Evolutionary conservation across 1,140 invertebrate species (phyloP).

Genomic region (Hyposmocoma kahamanoa): DNA sequence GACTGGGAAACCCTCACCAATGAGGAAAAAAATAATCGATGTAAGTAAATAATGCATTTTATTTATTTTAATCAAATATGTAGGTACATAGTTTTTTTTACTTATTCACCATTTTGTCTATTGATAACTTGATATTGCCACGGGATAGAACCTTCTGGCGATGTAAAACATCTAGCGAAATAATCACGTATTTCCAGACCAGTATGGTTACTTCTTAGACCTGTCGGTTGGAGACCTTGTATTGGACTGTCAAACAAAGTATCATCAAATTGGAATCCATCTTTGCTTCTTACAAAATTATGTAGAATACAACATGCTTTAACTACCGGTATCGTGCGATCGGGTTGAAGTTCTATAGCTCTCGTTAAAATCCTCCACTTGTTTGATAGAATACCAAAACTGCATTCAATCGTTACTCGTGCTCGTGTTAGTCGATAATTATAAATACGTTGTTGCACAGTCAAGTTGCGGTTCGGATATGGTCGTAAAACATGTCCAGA

Average conservation of each 20-base stretch:
- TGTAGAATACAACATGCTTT: too few species aligned
- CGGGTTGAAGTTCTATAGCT: too few species aligned
- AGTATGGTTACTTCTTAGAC: background rate
- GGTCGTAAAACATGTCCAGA: too few species aligned
- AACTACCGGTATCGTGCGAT: too few species aligned
- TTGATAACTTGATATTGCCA: conserved; percentile 5
- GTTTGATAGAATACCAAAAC: too few species aligned
- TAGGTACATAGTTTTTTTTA: too few species aligned
- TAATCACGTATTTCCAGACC: conserved; percentile 1
- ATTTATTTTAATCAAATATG: conserved; percentile 4
- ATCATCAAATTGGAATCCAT: conserved; percentile 2
- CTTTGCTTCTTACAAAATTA: background rate
- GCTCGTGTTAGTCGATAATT: too few species aligned
- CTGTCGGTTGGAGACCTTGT: background rate
- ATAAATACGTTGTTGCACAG: too few species aligned
- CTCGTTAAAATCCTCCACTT: too few species aligned
- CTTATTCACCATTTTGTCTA: background rate
- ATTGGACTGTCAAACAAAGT: background rate
- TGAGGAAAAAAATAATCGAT: conserved; percentile 2
- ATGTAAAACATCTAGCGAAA: conserved; percentile 4
- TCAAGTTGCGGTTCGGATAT: too few species aligned
- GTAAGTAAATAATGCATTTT: conserved; percentile 5
- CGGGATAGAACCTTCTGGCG: background rate
- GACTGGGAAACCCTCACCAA: background rate
- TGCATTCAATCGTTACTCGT: too few species aligned